These are phyloP conservation scores for Parapsyche elsis DNA, from an alignment of 1,140 invertebrate genomes.

Conservation along the genomic window DNA sequence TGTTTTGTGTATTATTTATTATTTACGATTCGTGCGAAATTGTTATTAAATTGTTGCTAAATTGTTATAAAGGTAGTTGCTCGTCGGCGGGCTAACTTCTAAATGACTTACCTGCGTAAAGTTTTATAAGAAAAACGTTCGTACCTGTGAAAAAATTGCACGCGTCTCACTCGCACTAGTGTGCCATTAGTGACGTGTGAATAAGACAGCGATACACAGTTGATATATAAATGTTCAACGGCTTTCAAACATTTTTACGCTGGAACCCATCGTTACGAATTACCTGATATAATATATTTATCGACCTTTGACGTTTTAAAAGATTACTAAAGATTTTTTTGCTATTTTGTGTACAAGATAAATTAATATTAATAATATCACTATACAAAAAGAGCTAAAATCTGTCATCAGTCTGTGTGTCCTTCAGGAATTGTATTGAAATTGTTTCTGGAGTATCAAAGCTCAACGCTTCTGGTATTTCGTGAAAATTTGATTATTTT, in stretches of 20 bases:
- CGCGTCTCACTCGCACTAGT: not conserved
- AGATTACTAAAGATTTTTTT: no score
- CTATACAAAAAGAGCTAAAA: no score
- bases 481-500: no score
- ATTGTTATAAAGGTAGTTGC: slow-evolving; percentile 23
- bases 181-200: not conserved
- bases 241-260: slow-evolving; percentile 9
- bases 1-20: not conserved
- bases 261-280: not conserved
- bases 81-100: slow-evolving; percentile 26
- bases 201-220: not conserved
- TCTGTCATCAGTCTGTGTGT: no score
- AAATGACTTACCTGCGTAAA: slow-evolving; percentile 47
- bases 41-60: not conserved
- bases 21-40: not conserved
- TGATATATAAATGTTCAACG: not conserved
- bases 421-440: no score
- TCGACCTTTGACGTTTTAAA: no score
- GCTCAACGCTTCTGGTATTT: no score
- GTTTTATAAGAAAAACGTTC: slow-evolving; percentile 40
- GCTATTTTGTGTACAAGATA: no score
- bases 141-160: slow-evolving; percentile 37
- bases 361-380: no score
- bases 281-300: no score
- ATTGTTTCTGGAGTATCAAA: no score